Percentiles rank a stretch among this genome's conserved stretches.
Evolutionary conservation across 2,888 invertebrate species (phyloP).

Genomic region (Oeneis ivallda): DNA sequence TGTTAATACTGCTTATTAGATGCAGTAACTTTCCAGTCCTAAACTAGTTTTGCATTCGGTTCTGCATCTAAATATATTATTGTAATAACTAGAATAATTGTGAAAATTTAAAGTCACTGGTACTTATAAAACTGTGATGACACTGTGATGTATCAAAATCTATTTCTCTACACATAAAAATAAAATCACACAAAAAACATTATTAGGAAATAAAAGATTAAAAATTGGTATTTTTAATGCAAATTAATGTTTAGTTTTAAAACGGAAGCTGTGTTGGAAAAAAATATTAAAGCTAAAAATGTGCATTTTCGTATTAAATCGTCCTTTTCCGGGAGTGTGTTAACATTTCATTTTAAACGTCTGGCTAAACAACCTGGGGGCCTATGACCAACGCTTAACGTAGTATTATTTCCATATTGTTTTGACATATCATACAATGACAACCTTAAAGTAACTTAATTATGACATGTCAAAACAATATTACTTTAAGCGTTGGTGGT

Average conservation of each 20-base stretch:
- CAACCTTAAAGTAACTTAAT: too few relatives aligned
- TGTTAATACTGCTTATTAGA: constrained; percentile 67
- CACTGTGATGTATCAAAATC: constrained; percentile 61
- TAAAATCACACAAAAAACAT: constrained; percentile 41
- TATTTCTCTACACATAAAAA: constrained; percentile 24
- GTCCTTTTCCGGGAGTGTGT: constrained; percentile 27
- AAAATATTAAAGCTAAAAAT: constrained; percentile 71
- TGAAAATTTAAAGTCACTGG: constrained; percentile 33
- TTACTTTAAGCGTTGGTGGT: too few relatives aligned
- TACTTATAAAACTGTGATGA: constrained; percentile 58
- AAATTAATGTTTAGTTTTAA: constrained; percentile 44
- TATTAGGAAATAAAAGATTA: constrained; percentile 42
- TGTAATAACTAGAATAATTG: constrained; percentile 29
- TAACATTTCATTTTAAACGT: constrained; percentile 19
- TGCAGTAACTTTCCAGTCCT: constrained; percentile 50
- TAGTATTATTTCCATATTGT: too few relatives aligned
- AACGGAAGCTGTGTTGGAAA: constrained; percentile 66
- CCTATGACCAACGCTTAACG: too few relatives aligned
- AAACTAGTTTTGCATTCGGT: constrained; percentile 44
- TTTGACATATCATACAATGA: too few relatives aligned
- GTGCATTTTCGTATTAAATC: constrained; percentile 67
- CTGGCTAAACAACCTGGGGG: constrained; percentile 26
- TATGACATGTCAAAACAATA: too few relatives aligned
- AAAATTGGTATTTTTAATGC: constrained; percentile 29
- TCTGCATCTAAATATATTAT: constrained; percentile 51